Base-by-base conservation (phyloP, 2,113 vertebrate genomes). In the Clupea harengus region DNA sequence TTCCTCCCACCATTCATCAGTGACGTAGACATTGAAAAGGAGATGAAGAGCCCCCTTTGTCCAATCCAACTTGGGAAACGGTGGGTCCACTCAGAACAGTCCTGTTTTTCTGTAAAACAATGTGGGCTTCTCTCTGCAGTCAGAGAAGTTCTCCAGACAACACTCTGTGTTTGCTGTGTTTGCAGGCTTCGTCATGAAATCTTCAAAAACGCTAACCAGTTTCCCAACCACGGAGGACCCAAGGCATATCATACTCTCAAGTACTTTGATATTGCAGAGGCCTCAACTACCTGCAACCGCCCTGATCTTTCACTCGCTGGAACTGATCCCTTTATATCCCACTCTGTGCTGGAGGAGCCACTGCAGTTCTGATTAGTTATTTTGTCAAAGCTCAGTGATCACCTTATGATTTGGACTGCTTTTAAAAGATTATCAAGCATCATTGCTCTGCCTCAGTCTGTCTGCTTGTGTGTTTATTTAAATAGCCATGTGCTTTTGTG, bases 251-350 rank as follows among this genome's bases (percentile, higher is more conserved):
- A 92, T 45, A 85, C 78, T 17, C 91, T 93, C 81, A 89, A 85
- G 47, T 93, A 89, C 86, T 94, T 94, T 9, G 87, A 95, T 88
- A 87, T 91, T 22, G 47, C 83, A 88, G 90, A 88, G n/a, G 60
- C 81, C 84, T 85, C 89, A 60, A 82, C 90, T 81, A 83, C 49
- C 52, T 67, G 81, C 15, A 39, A 88, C 86, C 95, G 91, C 87
- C 91, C 91, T 25, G 89, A 94, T 88, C 89, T 93, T 78, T 92
- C 94, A 82, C 81, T 92, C 39, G 60, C 89, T 54, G 81, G 84
- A 13, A 88, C 89, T 3, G 92, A 95, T 81, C 88, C 92, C 49
- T 91, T 91, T 83, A 67, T 87, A 85, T 90, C 89, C 85, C 86
- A 82, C 81, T 28, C 87, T 45, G 82, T 84, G 81, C 81, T 92